Evolutionary conservation across 1,140 invertebrate species (phyloP).

Genomic region (Ooceraea biroi): DNA sequence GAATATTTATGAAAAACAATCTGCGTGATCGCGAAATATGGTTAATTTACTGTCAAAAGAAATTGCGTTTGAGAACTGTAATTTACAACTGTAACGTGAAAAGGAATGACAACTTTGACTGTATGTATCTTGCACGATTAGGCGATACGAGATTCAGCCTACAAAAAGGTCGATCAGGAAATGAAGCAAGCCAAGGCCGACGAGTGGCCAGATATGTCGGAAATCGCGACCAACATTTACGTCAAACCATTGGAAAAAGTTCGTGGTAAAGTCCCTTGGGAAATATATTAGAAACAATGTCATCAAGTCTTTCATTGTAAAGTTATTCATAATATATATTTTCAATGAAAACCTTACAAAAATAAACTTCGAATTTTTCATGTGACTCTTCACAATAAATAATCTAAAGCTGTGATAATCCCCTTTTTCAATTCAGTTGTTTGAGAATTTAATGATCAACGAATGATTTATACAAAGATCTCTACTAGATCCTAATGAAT

Average conservation of each 20-base stretch:
- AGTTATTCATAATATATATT: background rate
- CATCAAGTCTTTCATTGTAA: background rate
- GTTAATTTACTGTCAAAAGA: background rate
- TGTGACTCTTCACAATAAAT: no score
- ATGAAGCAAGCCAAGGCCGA: constrained; percentile 66
- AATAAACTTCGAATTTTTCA: no score
- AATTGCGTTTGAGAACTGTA: background rate
- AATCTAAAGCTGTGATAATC: no score
- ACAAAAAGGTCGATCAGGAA: constrained; percentile 68
- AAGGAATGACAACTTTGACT: background rate
- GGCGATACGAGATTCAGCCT: constrained; percentile 41
- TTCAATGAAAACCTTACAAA: no score
- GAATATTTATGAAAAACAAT: constrained; percentile 1
- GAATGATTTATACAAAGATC: no score
- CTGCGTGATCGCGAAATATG: background rate
- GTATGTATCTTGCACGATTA: background rate
- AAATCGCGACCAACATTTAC: constrained; percentile 59
- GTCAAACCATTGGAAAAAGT: constrained; percentile 61
- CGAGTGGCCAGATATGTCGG: constrained; percentile 56
- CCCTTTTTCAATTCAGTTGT: no score
- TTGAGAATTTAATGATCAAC: no score
- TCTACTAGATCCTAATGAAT: no score
- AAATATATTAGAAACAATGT: constrained; percentile 25
- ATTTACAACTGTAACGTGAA: background rate
- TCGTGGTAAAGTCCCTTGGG: constrained; percentile 70